Evolutionary conservation across 2,888 invertebrate genomes (phyloP).

Genomic region (Oconnorella tubifera): DNA sequence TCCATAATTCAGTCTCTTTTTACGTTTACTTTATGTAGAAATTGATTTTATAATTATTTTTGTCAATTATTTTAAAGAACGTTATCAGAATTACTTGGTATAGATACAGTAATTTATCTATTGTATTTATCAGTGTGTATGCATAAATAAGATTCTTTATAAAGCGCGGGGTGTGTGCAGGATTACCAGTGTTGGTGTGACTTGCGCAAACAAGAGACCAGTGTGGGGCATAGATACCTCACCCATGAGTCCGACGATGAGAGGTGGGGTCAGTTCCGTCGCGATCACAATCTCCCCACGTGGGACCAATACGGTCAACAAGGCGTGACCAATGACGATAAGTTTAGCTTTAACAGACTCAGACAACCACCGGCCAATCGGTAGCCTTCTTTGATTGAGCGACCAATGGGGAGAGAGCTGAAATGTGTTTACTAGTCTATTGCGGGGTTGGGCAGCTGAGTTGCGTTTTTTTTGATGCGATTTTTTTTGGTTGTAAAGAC

Average conservation of each 20-base stretch:
- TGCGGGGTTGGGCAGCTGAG: background rate
- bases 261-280: constrained; percentile 72
- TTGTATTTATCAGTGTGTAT: too few species aligned
- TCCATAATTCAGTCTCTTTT: too few species aligned
- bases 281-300: constrained; percentile 55
- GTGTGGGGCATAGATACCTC: constrained; percentile 73
- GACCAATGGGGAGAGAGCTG: background rate
- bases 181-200: constrained; percentile 93
- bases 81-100: too few species aligned
- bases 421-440: background rate
- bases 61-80: too few species aligned
- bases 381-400: background rate
- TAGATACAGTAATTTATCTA: too few species aligned
- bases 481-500: too few species aligned
- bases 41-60: too few species aligned
- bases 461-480: too few species aligned
- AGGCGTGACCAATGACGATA: constrained; percentile 27
- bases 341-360: constrained; percentile 21
- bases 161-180: constrained; percentile 59
- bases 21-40: too few species aligned
- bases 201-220: constrained; percentile 76
- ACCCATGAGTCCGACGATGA: constrained; percentile 90
- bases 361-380: constrained; percentile 9
- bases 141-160: too few species aligned
- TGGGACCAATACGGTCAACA: constrained; percentile 44